Evolutionary conservation across 2,113 vertebrate species (phyloP), one percentile per base, ranked within the genome.

Genomic region (Ornithorhynchus anatinus): DNA sequence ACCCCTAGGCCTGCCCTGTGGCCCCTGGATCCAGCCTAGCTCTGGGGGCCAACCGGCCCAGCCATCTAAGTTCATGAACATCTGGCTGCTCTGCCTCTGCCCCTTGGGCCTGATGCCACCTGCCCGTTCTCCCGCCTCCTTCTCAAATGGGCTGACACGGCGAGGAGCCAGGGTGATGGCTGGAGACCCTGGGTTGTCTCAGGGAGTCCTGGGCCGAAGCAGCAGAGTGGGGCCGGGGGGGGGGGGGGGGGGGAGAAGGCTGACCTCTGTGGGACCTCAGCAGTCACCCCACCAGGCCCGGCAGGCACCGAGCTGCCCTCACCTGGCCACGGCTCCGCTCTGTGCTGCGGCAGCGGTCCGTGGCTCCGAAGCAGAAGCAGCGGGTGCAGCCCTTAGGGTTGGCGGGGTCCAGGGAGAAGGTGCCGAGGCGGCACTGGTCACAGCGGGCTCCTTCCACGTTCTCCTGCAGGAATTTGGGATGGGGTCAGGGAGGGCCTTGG

Each of bases 311-410:
- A 0, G 23, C 37, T 25, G n/a, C 35, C 12, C 70, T 58, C 64
- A 99, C 98, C 96, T 97, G 91, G 0, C 69, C 88, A 36, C 96
- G 93, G 48, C 88, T 74, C 3, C 94, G 95, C 36, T 94, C 80
- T 0, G 96, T 93, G 36, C 95, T 96, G 73, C 90, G 90, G 61
- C 98, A 99, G 67, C 94, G 95, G 53, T 98, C 95, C 0, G 97
- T 99, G 0, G 97, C 97, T 4, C 98, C 96, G 0, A 99, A 99
- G 77, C 98, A 99, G 92, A 99, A 99, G 69, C 98, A 99, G 72
- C 96, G 95, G 78, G 96, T 99, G 89, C 98, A 99, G 57, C 98
- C 97, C 56, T 98, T 99, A 2, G 97, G 96, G 87, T 99, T 99
- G 76, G 84, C 89, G 1, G 94, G 91, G 33, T 98, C 97, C 80